Conservation (phyloP, 2,113 vertebrate species). For the Lanius ludovicianus region DNA sequence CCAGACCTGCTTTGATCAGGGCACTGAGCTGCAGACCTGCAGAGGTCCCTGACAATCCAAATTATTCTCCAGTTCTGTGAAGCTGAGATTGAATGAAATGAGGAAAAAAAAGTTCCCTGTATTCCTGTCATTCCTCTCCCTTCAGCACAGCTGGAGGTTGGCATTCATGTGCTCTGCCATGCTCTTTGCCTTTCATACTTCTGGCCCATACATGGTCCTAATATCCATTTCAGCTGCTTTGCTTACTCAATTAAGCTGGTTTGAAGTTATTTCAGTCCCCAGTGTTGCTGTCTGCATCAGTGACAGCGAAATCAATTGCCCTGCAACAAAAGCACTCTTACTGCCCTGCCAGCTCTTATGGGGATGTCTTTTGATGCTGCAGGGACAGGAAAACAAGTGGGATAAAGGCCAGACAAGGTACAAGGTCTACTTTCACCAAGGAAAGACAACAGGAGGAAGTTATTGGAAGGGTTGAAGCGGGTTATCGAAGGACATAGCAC, state of each 20-base stretch:
- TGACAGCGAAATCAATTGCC: constrained; percentile 24
- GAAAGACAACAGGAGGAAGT: neutral
- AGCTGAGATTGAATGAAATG: neutral
- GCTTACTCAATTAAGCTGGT: neutral
- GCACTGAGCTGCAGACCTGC: neutral
- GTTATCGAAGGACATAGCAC: neutral
- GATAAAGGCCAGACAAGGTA: neutral
- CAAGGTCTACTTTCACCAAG: neutral
- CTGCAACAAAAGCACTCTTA: neutral
- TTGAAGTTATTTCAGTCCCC: constrained; percentile 8
- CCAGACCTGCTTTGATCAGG: constrained; percentile 1
- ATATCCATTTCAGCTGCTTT: constrained; percentile 8
- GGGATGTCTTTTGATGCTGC: neutral
- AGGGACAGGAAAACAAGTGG: neutral
- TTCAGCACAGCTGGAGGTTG: neutral
- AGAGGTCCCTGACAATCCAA: neutral
- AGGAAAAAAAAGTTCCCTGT: neutral
- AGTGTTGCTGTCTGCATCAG: neutral
- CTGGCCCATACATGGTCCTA: neutral
- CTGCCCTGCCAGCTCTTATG: neutral
- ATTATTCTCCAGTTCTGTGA: neutral
- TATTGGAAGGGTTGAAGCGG: neutral
- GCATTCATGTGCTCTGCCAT: neutral
- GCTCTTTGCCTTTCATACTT: neutral
- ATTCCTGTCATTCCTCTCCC: neutral